Evolutionary conservation across 1,140 invertebrate species (phyloP), one percentile per base, ranked within the genome.

Genomic region (Cydia fagiglandana): DNA sequence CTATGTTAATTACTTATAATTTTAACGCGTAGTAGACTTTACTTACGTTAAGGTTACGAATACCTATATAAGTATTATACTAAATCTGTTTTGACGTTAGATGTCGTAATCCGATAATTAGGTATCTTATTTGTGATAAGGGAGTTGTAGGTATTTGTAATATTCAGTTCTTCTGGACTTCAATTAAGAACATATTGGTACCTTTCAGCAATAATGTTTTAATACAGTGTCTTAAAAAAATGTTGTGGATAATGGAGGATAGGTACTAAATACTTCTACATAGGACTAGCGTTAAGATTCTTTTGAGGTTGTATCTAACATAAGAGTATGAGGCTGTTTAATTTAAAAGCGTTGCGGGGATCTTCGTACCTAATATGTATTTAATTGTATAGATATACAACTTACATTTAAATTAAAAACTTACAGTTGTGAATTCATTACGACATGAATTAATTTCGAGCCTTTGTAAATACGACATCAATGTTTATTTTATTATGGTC

Each of bases 151-250:
- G 6, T 56, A 56, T 9, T 7, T 56, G 53, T 56, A 20, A 61
- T 10, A 53, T 53, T 53, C 12, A 47, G n/a, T n/a, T n/a, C n/a
- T 53, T 17, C 9, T 61, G 20, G 56, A 61, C 20, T 61, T 61
- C 47, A 41, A 76, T 78, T 66, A 73, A 34, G 74, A 76, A 56
- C 73, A 61, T 75, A 10, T 77, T 76, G 20, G 9, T 77, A 73
- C 75, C 73, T 79, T 81, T 75, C 82, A 87, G 87, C 86, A 88
- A 90, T 90, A 89, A 89, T 85, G 79, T 78, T 83, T 83, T 83
- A 88, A 80, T 87, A 74, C 81, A 85, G 89, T 91, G 89, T 91
- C 89, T 90, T 91, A 89, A 79, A 75, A 87, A 86, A 86, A 86
- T 73, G 87, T 88, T 90, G 88, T 91, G 88, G 87, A 80, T 88